phyloP scores from a whole-genome alignment of 92 coral and sea anemone genomes.

The Diadumene lineata region DNA sequence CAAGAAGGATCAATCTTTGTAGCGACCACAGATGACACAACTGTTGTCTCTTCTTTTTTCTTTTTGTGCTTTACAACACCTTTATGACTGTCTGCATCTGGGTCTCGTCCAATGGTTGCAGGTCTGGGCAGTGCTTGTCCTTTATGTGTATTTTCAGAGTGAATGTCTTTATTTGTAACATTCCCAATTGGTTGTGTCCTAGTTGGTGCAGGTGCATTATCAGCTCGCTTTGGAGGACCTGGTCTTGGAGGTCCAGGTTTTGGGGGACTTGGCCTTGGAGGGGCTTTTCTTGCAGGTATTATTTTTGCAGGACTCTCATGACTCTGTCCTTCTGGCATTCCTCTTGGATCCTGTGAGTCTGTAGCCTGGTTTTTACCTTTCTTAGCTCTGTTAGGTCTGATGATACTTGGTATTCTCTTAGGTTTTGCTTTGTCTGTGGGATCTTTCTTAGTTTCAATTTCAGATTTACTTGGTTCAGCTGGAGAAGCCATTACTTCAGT shows the following conservation, averaged over 20 bases:
- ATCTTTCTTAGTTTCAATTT: not conserved
- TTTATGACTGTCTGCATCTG: conserved; percentile 18
- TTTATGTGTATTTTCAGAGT: conserved; percentile 33
- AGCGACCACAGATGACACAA: conserved; percentile 62
- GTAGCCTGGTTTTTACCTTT: conserved; percentile 1
- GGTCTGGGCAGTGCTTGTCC: conserved; percentile 65
- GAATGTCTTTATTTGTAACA: conserved; percentile 21
- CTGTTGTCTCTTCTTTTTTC: conserved; percentile 1
- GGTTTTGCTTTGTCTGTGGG: conserved; percentile 12
- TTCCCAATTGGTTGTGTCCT: conserved; percentile 39
- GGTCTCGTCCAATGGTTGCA: conserved; percentile 49
- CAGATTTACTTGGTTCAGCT: not conserved
- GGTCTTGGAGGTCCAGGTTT: conserved; percentile 51
- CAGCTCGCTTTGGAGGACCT: conserved; percentile 28
- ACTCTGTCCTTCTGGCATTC: conserved; percentile 41
- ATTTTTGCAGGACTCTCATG: conserved; percentile 12
- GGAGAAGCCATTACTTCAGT: conserved; percentile 22
- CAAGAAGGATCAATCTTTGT: conserved; percentile 91
- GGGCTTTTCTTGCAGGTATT: conserved; percentile 29
- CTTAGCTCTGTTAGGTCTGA: conserved; percentile 30
- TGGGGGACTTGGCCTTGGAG: conserved; percentile 60
- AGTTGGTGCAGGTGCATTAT: conserved; percentile 29
- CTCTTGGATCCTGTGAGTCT: conserved; percentile 6
- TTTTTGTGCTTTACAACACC: conserved; percentile 7
- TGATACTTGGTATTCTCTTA: conserved; percentile 27